These are phyloP conservation scores for Tursiops truncatus DNA, from an alignment of 2,113 vertebrate species.

Conservation along the genomic window DNA sequence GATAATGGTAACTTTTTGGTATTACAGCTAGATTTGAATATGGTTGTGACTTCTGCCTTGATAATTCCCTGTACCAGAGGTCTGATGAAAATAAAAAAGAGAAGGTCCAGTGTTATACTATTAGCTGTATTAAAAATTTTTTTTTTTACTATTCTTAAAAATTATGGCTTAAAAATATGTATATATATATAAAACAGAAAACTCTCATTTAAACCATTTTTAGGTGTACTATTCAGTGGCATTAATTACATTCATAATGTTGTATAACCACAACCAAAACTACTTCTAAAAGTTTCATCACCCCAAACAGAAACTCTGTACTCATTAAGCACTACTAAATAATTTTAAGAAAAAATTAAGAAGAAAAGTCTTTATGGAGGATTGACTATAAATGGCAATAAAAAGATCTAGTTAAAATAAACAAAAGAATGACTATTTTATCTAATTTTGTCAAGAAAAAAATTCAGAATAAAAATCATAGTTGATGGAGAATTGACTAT, in stretches of 20 bases:
- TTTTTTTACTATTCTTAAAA: not conserved
- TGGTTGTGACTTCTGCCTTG: not conserved
- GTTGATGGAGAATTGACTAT: not conserved
- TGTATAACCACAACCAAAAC: not conserved
- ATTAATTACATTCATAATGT: not conserved
- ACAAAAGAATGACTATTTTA: not conserved
- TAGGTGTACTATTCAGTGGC: not conserved
- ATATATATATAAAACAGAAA: not conserved
- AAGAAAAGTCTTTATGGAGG: not conserved
- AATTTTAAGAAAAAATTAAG: not conserved
- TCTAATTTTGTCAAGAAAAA: not conserved
- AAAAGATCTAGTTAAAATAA: not conserved
- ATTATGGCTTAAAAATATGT: not conserved
- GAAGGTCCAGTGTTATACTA: not conserved
- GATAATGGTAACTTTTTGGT: not conserved
- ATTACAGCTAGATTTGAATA: not conserved
- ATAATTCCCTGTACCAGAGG: not conserved
- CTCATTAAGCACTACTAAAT: not conserved
- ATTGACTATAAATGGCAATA: not conserved
- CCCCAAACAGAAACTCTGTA: not conserved
- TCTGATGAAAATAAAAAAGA: not conserved
- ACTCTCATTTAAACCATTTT: not conserved
- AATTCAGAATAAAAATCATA: not conserved
- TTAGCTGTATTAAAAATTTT: not conserved
- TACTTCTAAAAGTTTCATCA: not conserved